Conservation (phyloP, 2,797 vertebrate species). For the Tarsius wallacei region DNA sequence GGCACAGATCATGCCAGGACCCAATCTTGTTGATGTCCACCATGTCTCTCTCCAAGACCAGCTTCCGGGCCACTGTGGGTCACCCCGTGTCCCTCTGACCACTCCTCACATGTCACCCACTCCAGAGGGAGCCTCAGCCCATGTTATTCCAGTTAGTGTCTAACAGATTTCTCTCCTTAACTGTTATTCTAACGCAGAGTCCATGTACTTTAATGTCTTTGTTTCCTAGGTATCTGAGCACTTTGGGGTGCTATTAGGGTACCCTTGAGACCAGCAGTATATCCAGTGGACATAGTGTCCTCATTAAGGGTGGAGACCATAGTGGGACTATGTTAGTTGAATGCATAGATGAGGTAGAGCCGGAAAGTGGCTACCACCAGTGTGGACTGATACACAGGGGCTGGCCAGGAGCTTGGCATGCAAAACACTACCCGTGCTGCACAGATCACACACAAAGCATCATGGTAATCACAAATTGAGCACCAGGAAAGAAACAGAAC, state of each 20-base stretch:
- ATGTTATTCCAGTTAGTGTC: background rate
- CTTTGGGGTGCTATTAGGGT: constrained; percentile 17
- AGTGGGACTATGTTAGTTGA: background rate
- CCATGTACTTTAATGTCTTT: constrained; percentile 81
- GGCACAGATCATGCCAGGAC: background rate
- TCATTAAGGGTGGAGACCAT: background rate
- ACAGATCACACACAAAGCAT: no score
- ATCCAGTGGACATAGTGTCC: background rate
- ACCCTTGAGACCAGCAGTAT: background rate
- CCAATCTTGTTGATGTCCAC: no score
- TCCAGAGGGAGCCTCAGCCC: background rate
- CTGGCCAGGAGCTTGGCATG: no score
- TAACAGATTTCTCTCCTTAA: constrained; percentile 42
- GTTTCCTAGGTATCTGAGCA: constrained; percentile 79
- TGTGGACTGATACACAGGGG: background rate
- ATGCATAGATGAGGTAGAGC: background rate
- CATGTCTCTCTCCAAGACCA: accelerated
- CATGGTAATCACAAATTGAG: no score
- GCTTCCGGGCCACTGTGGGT: background rate
- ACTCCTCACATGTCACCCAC: background rate
- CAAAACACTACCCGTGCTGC: no score
- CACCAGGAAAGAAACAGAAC: background rate
- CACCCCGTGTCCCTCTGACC: no score
- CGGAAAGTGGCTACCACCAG: background rate
- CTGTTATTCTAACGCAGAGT: constrained; percentile 76